Percentiles rank a stretch among this genome's conserved stretches.
phyloP scores from a whole-genome alignment of 2,113 vertebrate species.

The Myotis lucifugus region DNA sequence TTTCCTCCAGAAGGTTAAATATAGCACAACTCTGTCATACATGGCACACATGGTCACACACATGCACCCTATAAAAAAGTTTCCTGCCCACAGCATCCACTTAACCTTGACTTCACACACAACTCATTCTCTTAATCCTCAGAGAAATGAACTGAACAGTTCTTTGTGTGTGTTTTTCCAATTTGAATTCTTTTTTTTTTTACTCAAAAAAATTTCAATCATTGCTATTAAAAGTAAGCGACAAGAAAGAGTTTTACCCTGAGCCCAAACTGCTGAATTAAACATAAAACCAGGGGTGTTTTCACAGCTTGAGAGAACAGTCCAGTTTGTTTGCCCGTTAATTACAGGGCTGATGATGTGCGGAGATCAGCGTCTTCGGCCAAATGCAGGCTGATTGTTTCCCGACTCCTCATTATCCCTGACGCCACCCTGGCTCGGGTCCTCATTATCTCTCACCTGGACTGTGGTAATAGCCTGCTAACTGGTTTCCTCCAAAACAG shows the following conservation, averaged over 20 bases:
- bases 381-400: neutral
- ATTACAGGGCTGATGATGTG: neutral
- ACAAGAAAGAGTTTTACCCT: neutral
- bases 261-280: neutral
- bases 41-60: neutral
- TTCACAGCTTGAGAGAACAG: neutral
- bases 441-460: neutral
- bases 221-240: slow-evolving; percentile 2
- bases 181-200: neutral
- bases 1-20: slow-evolving; percentile 30
- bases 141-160: neutral
- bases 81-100: neutral
- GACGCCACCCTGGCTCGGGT: too few species aligned
- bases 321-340: neutral
- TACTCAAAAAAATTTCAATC: neutral
- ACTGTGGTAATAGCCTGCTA: neutral
- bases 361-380: neutral
- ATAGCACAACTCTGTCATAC: neutral
- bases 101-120: neutral
- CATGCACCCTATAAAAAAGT: neutral
- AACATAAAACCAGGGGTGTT: neutral
- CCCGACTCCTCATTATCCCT: neutral
- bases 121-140: neutral
- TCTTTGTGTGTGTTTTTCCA: neutral
- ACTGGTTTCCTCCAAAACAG: neutral